phyloP scores from a whole-genome alignment of 2,888 invertebrate species.

The Caenorhabditis sp. region DNA sequence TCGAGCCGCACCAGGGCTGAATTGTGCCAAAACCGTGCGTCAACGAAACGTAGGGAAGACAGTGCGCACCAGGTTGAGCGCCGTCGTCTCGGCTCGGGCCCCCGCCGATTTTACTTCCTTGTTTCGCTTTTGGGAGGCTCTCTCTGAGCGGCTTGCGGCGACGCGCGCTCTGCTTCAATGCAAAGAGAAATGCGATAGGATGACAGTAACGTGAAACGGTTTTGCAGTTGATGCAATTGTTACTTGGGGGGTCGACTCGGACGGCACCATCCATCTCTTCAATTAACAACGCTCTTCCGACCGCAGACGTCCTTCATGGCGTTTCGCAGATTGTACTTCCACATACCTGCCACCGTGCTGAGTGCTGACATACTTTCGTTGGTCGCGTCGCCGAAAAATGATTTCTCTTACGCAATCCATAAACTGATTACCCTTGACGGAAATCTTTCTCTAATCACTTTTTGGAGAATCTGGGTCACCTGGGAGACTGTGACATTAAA shows the following conservation, averaged over 20 bases:
- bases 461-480: conserved; percentile 34
- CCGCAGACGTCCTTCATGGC: conserved; percentile 45
- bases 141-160: conserved; percentile 41
- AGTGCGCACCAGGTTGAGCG: conserved; percentile 46
- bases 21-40: conserved; percentile 56
- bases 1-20: conserved; percentile 47
- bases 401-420: conserved; percentile 30
- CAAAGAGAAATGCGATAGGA: conserved; percentile 42
- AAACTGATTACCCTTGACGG: conserved; percentile 45
- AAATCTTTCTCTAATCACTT: conserved; percentile 47
- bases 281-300: conserved; percentile 32
- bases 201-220: conserved; percentile 53
- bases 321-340: conserved; percentile 33
- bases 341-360: conserved; percentile 37
- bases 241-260: conserved; percentile 29
- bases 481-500: conserved; percentile 22
- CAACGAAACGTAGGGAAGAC: conserved; percentile 52
- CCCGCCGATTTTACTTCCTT: conserved; percentile 47
- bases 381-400: neutral
- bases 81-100: conserved; percentile 3
- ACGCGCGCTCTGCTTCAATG: conserved; percentile 31
- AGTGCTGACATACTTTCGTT: conserved; percentile 51
- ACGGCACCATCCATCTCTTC: conserved; percentile 23
- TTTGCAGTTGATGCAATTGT: conserved; percentile 6
- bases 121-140: conserved; percentile 51